These are phyloP conservation scores for Cydia splendana DNA, from an alignment of 1,140 invertebrate genomes.

Conservation along the genomic window DNA sequence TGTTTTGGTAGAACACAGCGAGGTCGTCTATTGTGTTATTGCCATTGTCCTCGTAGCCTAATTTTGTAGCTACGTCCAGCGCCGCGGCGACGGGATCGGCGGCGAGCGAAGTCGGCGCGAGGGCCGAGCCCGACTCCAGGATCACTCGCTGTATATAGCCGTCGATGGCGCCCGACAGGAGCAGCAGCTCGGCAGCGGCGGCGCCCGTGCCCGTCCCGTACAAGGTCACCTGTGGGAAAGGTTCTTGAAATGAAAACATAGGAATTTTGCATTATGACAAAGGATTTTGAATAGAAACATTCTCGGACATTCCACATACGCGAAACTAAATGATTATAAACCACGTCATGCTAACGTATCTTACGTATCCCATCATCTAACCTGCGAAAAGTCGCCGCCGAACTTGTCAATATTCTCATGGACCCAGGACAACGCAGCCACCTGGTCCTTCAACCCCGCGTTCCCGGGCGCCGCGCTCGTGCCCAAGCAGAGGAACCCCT, in stretches of 20 bases:
- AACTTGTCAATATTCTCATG: constrained; percentile 85
- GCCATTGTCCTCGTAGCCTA: constrained; percentile 52
- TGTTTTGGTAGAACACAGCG: constrained; percentile 47
- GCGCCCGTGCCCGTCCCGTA: constrained; percentile 85
- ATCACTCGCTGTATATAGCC: constrained; percentile 61
- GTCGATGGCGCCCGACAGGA: constrained; percentile 51
- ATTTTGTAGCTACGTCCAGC: constrained; percentile 40
- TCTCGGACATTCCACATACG: too few relatives aligned
- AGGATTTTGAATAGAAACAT: too few relatives aligned
- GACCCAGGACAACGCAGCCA: constrained; percentile 87
- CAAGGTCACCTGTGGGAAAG: constrained; percentile 58
- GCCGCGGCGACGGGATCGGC: constrained; percentile 51
- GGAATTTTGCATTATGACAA: too few relatives aligned
- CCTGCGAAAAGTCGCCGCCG: constrained; percentile 83
- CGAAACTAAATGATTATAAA: too few relatives aligned
- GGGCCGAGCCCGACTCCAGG: constrained; percentile 62
- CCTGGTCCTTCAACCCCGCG: constrained; percentile 88
- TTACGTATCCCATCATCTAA: constrained; percentile 46
- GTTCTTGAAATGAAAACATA: neutral
- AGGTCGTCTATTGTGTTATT: constrained; percentile 38
- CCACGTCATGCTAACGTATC: too few relatives aligned
- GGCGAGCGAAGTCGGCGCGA: constrained; percentile 55
- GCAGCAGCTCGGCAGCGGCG: constrained; percentile 52
- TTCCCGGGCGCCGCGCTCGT: constrained; percentile 84
- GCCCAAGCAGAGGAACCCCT: constrained; percentile 84